A percentile compares a stretch with the other conserved stretches of the same genome.
Evolutionary conservation across 2,113 vertebrate genomes (phyloP).

Genomic region (Fulica atra): DNA sequence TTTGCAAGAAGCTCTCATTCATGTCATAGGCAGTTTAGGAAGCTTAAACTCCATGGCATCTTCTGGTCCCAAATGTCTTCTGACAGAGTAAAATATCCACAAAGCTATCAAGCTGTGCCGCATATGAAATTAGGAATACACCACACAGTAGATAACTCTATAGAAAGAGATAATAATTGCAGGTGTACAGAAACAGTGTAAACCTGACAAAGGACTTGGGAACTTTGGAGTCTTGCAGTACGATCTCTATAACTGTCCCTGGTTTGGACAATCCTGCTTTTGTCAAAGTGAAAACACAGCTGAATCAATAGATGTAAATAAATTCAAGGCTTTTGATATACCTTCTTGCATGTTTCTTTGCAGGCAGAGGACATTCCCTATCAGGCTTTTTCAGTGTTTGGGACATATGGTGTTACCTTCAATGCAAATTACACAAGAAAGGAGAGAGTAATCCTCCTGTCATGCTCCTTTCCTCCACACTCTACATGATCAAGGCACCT

Average conservation of each 20-base stretch:
- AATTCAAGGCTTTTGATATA: not conserved
- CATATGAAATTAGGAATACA: not conserved
- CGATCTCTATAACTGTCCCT: not conserved
- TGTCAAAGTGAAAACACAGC: not conserved
- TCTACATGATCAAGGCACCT: not conserved
- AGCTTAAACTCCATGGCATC: not conserved
- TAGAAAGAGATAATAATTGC: not conserved
- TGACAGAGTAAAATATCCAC: not conserved
- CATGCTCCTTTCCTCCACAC: not conserved
- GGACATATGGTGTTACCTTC: not conserved
- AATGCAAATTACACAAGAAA: not conserved
- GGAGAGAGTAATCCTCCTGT: not conserved
- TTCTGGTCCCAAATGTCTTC: conserved; percentile 18
- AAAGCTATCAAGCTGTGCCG: not conserved
- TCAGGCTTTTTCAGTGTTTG: not conserved
- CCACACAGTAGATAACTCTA: not conserved
- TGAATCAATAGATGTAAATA: not conserved
- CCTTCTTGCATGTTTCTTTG: not conserved
- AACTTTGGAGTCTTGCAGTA: not conserved
- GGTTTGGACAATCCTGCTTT: not conserved
- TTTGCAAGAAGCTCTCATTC: not conserved
- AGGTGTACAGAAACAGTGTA: not conserved
- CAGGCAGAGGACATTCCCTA: not conserved
- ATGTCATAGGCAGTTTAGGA: not conserved
- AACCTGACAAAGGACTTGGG: not conserved